Evolutionary conservation across 1,140 invertebrate genomes (phyloP).

Genomic region (Nylanderia fulva): DNA sequence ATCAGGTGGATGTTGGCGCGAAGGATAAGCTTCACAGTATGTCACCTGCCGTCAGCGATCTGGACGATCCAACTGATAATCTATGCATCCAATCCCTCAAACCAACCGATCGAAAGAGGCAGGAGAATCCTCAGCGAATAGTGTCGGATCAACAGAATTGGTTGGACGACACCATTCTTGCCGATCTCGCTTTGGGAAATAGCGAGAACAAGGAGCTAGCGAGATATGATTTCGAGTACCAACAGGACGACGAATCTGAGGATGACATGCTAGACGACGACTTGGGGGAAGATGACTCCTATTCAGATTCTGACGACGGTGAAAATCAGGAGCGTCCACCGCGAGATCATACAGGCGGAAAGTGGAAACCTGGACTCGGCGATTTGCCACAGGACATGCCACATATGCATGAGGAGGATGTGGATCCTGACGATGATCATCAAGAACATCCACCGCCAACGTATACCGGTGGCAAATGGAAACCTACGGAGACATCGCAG

Average conservation of each 20-base stretch:
- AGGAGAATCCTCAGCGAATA: constrained; percentile 74
- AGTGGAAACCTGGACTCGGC: constrained; percentile 88
- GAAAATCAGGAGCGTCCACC: constrained; percentile 82
- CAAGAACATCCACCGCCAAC: constrained; percentile 86
- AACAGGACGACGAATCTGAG: constrained; percentile 86
- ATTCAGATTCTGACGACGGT: constrained; percentile 80
- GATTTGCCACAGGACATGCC: constrained; percentile 76
- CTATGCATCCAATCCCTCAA: constrained; percentile 82
- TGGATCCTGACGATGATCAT: constrained; percentile 78
- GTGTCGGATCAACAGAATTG: constrained; percentile 77
- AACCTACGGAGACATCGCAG: constrained; percentile 75
- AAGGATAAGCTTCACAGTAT: constrained; percentile 79
- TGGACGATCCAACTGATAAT: constrained; percentile 82
- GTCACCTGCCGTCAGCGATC: constrained; percentile 78
- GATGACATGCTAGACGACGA: constrained; percentile 81
- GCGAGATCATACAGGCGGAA: constrained; percentile 86
- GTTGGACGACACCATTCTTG: constrained; percentile 81
- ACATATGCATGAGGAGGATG: constrained; percentile 78
- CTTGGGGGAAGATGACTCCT: constrained; percentile 81
- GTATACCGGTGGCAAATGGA: constrained; percentile 92
- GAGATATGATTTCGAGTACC: constrained; percentile 81
- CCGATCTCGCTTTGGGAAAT: constrained; percentile 76
- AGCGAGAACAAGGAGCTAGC: constrained; percentile 77
- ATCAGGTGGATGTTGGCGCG: constrained; percentile 49
- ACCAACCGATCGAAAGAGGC: constrained; percentile 72